A percentile compares a stretch with the other conserved stretches of the same genome.
Evolutionary conservation across 1,140 invertebrate species (phyloP).

Genomic region (Drosophila kurseongensis): DNA sequence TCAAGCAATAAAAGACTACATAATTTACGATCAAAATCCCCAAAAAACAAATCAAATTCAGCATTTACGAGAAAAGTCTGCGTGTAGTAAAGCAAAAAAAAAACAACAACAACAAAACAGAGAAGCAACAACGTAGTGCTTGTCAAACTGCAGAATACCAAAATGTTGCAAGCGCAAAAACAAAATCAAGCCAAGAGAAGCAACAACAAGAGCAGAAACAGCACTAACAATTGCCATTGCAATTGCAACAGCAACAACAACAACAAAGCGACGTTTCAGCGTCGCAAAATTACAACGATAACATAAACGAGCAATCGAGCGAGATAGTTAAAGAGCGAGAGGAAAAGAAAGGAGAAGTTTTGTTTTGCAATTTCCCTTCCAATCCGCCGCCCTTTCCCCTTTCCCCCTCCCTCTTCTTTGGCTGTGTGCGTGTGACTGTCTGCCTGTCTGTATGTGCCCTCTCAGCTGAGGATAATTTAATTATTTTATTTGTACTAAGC

Average conservation of each 20-base stretch:
- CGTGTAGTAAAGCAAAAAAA: conserved; percentile 4
- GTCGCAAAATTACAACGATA: conserved; percentile 66
- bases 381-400: neutral
- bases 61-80: conserved; percentile 61
- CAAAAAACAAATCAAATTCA: conserved; percentile 47
- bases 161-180: conserved; percentile 26
- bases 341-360: conserved; percentile 7
- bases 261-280: conserved; percentile 50
- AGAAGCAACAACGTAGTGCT: conserved; percentile 32
- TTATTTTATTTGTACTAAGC: conserved; percentile 68
- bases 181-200: conserved; percentile 32
- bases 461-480: conserved; percentile 51
- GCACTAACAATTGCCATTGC: conserved; percentile 8
- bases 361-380: neutral
- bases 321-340: conserved; percentile 26
- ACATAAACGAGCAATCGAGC: conserved; percentile 47
- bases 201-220: conserved; percentile 43
- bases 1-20: conserved; percentile 66
- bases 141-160: conserved; percentile 44
- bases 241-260: conserved; percentile 16
- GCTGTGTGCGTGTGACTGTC: conserved; percentile 27
- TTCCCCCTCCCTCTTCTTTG: neutral
- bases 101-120: conserved; percentile 10
- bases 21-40: conserved; percentile 21
- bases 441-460: conserved; percentile 34